These are phyloP conservation scores for Lissonota sp. DNA, from an alignment of 2,888 invertebrate genomes.

Conservation along the genomic window DNA sequence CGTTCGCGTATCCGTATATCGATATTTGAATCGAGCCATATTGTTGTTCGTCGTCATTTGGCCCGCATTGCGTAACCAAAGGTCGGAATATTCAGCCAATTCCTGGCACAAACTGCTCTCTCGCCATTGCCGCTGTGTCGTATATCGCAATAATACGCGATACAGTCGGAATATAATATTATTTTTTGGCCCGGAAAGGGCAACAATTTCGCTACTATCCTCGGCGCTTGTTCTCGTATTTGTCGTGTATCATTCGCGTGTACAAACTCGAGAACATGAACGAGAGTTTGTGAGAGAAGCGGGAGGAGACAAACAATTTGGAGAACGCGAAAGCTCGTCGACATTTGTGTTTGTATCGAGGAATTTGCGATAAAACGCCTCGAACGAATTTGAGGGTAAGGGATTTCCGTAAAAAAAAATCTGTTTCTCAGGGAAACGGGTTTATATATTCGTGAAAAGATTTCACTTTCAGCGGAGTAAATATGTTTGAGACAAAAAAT, in stretches of 20 bases:
- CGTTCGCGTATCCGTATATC: no score
- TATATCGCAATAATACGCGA: slow-evolving; percentile 32
- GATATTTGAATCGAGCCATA: neutral
- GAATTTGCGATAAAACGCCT: neutral
- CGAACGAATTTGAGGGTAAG: no score
- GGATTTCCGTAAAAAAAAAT: no score
- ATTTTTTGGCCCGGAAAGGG: slow-evolving; percentile 49
- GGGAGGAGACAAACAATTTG: slow-evolving; percentile 67
- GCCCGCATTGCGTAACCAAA: slow-evolving; percentile 29
- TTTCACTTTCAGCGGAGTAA: no score
- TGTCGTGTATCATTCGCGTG: neutral
- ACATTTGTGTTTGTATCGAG: slow-evolving; percentile 65
- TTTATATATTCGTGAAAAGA: no score
- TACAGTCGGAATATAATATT: slow-evolving; percentile 54
- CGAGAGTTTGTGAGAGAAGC: slow-evolving; percentile 31
- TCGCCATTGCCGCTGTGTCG: slow-evolving; percentile 1
- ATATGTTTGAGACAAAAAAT: no score
- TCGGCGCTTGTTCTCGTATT: neutral
- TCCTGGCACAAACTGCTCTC: slow-evolving; percentile 42
- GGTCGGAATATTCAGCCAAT: slow-evolving; percentile 41
- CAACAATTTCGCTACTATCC: slow-evolving; percentile 7
- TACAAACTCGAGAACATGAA: slow-evolving; percentile 18
- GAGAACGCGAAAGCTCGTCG: slow-evolving; percentile 63
- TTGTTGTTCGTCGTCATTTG: slow-evolving; percentile 31
- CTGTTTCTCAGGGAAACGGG: no score